A percentile compares a stretch with the other conserved stretches of the same genome.
Evolutionary conservation across 2,113 vertebrate genomes (phyloP).

Genomic region (Eurystomus gularis): DNA sequence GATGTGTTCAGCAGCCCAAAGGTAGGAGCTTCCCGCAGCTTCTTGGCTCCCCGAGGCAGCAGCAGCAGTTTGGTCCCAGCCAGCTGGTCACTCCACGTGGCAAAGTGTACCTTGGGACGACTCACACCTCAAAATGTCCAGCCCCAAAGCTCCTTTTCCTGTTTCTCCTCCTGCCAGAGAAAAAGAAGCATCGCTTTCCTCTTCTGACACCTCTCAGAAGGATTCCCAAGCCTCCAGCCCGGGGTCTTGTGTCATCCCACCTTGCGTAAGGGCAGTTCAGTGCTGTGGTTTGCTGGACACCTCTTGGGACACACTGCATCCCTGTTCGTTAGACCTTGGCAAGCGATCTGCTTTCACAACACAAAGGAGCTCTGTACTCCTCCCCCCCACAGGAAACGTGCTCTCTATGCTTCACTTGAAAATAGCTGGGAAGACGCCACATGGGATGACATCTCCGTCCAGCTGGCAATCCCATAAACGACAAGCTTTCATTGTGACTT

Average conservation of each 20-base stretch:
- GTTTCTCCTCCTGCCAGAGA: accelerated
- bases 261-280: not conserved
- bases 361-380: constrained; percentile 51
- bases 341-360: not conserved
- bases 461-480: not conserved
- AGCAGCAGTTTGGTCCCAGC: not conserved
- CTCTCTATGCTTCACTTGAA: not conserved
- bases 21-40: not conserved
- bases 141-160: not conserved
- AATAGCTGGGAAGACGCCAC: not conserved
- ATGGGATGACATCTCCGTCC: not conserved
- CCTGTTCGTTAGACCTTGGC: constrained; percentile 16
- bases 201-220: not conserved
- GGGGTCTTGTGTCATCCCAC: not conserved
- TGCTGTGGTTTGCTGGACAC: constrained; percentile 7
- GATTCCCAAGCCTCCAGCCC: not conserved
- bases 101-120: not conserved
- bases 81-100: not conserved
- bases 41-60: not conserved
- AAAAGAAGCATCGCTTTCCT: not conserved
- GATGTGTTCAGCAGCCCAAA: accelerated
- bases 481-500: not conserved
- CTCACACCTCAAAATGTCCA: not conserved
- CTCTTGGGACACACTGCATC: not conserved
- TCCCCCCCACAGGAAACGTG: not conserved